A percentile compares a stretch with the other conserved stretches of the same genome.
These are phyloP conservation scores for Aldabrachelys gigantea DNA, from an alignment of 2,113 vertebrate species.

Conservation along the genomic window DNA sequence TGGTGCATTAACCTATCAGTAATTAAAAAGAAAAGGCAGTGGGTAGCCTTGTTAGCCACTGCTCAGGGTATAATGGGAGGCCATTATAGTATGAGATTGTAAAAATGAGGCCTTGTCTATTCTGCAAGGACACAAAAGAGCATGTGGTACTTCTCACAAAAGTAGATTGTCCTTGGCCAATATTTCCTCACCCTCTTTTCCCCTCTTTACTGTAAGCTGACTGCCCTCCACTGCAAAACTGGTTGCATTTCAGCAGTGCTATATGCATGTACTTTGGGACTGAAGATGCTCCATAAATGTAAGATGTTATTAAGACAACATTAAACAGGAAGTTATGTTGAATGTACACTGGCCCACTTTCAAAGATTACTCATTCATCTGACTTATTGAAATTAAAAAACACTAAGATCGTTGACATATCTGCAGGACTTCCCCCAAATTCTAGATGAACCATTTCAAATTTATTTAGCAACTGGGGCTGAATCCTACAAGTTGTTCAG, in stretches of 20 bases:
- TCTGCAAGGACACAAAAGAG: constrained; percentile 40
- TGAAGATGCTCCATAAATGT: background rate
- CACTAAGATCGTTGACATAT: accelerated
- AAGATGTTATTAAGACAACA: background rate
- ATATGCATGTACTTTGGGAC: background rate
- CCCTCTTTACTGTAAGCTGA: constrained; percentile 5
- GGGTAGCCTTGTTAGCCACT: constrained; percentile 26
- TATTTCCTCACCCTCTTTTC: constrained; percentile 8
- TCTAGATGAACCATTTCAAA: background rate
- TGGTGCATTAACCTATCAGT: constrained; percentile 66
- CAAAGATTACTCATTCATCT: background rate
- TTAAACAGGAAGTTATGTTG: background rate
- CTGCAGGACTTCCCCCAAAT: background rate
- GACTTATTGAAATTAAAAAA: background rate
- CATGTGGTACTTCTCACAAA: constrained; percentile 32
- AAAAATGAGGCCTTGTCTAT: constrained; percentile 55
- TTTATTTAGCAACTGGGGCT: background rate
- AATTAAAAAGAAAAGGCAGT: constrained; percentile 62
- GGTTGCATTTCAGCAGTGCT: background rate
- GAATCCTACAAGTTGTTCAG: accelerated
- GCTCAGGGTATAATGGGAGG: constrained; percentile 20
- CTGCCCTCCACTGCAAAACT: constrained; percentile 10
- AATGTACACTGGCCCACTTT: background rate
- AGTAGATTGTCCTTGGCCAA: constrained; percentile 56
- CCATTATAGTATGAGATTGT: constrained; percentile 38